A percentile compares a stretch with the other conserved stretches of the same genome.
Conservation (phyloP, 2,888 invertebrate genomes). For the Nematopogon swammerdamellus region DNA sequence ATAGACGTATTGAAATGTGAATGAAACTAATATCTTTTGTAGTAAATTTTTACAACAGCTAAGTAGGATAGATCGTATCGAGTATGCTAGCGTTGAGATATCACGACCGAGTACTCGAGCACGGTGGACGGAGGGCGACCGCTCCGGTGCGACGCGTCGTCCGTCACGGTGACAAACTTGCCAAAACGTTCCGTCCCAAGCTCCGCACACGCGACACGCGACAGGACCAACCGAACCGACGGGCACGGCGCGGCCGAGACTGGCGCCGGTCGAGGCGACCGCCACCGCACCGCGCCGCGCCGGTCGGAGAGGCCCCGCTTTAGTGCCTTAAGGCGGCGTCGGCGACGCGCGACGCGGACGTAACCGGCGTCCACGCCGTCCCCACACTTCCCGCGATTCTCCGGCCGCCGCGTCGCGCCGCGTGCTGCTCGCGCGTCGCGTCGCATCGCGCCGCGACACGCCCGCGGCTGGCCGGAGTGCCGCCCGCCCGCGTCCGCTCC, state of each 20-base stretch:
- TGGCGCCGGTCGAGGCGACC: not conserved
- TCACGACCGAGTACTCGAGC: slow-evolving; percentile 27
- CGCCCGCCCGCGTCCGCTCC: slow-evolving; percentile 21
- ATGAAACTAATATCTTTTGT: slow-evolving; percentile 60
- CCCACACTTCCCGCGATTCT: not conserved
- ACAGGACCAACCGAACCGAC: slow-evolving; percentile 1
- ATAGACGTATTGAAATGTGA: slow-evolving; percentile 51
- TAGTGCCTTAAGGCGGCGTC: slow-evolving; percentile 10
- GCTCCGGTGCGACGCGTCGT: slow-evolving; percentile 22
- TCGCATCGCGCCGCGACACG: slow-evolving; percentile 10
- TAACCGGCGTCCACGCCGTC: not conserved
- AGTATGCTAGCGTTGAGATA: slow-evolving; percentile 44
- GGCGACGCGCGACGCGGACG: slow-evolving; percentile 6
- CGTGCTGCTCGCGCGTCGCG: not conserved
- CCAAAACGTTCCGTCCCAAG: slow-evolving; percentile 53
- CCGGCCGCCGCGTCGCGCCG: not conserved
- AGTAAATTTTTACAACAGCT: slow-evolving; percentile 58
- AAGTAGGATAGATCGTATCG: slow-evolving; percentile 47
- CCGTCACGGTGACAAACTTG: slow-evolving; percentile 42
- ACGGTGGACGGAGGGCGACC: slow-evolving; percentile 24
- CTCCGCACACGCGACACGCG: slow-evolving; percentile 27
- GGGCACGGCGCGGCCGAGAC: not conserved
- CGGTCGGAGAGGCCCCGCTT: not conserved
- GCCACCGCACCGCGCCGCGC: not conserved
- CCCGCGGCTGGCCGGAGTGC: slow-evolving; percentile 12